A percentile compares a stretch with the other conserved stretches of the same genome.
Evolutionary conservation across 2,888 invertebrate genomes (phyloP).

Genomic region (Thecophora atra): DNA sequence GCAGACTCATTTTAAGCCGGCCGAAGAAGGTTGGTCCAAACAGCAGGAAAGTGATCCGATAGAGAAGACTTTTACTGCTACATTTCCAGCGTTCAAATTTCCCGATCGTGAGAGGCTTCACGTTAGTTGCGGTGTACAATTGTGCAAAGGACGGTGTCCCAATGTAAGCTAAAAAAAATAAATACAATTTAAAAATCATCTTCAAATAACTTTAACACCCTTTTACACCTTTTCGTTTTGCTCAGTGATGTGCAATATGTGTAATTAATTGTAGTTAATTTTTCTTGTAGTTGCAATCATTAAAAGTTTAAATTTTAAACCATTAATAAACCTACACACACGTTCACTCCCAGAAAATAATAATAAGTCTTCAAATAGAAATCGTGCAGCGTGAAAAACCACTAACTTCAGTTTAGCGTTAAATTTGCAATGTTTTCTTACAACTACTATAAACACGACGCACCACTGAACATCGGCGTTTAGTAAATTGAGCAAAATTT

Average conservation of each 20-base stretch:
- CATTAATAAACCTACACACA: not conserved
- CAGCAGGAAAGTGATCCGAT: constrained; percentile 64
- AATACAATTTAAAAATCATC: not conserved
- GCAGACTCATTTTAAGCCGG: constrained; percentile 57
- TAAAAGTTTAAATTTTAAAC: not conserved
- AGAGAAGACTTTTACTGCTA: constrained; percentile 67
- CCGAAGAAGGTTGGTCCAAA: constrained; percentile 66
- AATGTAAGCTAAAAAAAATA: constrained; percentile 66
- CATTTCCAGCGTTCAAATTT: constrained; percentile 84
- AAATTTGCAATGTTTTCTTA: constrained; percentile 5
- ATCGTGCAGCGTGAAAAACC: not conserved
- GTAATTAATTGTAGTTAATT: too few relatives aligned
- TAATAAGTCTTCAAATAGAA: not conserved
- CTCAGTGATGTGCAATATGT: too few relatives aligned
- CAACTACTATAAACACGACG: not conserved
- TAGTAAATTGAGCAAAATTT: constrained; percentile 8
- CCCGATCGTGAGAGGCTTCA: constrained; percentile 82
- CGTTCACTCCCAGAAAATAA: too few relatives aligned
- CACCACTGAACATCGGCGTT: constrained; percentile 4
- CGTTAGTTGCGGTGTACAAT: constrained; percentile 78
- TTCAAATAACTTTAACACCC: too few relatives aligned
- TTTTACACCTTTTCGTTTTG: too few relatives aligned
- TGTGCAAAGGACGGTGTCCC: constrained; percentile 79
- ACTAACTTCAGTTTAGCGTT: not conserved
- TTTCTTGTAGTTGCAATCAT: not conserved